A percentile compares a stretch with the other conserved stretches of the same genome.
phyloP scores from a whole-genome alignment of 64 coral and sea anemone species.

The Montipora capricornis region DNA sequence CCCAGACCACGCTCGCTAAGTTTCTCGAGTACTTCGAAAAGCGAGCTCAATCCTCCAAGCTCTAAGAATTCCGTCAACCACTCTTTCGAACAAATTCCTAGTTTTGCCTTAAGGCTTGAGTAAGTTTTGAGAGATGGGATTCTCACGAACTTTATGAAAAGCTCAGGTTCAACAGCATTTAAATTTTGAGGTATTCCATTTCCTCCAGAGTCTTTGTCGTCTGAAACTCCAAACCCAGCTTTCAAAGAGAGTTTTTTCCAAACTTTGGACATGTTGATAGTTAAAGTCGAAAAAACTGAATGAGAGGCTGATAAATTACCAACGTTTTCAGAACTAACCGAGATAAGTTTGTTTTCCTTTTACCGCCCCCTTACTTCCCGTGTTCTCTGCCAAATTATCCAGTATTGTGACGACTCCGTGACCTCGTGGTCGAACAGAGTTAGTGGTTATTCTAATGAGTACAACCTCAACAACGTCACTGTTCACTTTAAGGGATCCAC shows the following conservation, averaged over 20 bases:
- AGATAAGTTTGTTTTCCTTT: background rate
- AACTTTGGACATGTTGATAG: background rate
- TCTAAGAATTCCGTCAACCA: slow-evolving; percentile 85
- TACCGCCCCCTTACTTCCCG: background rate
- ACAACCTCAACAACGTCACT: background rate
- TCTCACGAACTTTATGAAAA: slow-evolving; percentile 87
- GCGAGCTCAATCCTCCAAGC: slow-evolving; percentile 59
- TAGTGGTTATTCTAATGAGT: background rate
- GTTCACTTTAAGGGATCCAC: too few species aligned
- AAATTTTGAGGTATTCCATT: slow-evolving; percentile 40
- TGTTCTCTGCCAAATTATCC: background rate
- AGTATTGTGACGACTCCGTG: background rate
- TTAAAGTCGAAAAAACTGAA: background rate
- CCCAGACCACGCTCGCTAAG: slow-evolving; percentile 67
- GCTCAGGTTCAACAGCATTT: slow-evolving; percentile 81
- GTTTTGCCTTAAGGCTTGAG: slow-evolving; percentile 71
- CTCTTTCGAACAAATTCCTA: slow-evolving; percentile 63
- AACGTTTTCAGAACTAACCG: too few species aligned
- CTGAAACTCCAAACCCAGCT: background rate
- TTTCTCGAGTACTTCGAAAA: slow-evolving; percentile 89
- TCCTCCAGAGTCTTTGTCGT: slow-evolving; percentile 27
- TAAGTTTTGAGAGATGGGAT: slow-evolving; percentile 93
- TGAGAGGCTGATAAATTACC: background rate
- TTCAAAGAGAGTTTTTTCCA: background rate
- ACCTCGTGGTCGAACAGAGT: background rate